Percentiles rank a stretch among this genome's conserved stretches.
Conservation (phyloP, 2,888 invertebrate genomes). For the Tyria jacobaeae region DNA sequence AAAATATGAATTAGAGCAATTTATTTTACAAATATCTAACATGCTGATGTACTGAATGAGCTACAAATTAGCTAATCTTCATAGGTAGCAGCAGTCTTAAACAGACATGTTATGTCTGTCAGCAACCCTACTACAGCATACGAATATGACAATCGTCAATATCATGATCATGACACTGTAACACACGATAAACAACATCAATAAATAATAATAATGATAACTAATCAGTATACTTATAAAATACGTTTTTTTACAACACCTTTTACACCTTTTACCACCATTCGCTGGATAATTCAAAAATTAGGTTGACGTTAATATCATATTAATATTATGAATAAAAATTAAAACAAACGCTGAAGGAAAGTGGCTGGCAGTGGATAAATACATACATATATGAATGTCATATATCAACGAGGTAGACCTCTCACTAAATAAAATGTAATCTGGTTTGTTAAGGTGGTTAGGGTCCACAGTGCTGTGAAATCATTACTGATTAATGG, state of each 20-base stretch:
- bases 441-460: too few relatives aligned
- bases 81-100: too few relatives aligned
- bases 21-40: too few relatives aligned
- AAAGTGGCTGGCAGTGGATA: too few relatives aligned
- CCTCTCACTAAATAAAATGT: too few relatives aligned
- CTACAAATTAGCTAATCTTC: too few relatives aligned
- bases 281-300: constrained; percentile 1
- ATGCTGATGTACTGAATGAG: too few relatives aligned
- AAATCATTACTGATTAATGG: too few relatives aligned
- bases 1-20: constrained; percentile 3
- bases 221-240: constrained; percentile 31
- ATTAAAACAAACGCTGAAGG: too few relatives aligned
- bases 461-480: too few relatives aligned
- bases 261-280: constrained; percentile 5
- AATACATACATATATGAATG: too few relatives aligned
- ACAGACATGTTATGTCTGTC: not conserved
- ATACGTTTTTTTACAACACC: constrained; percentile 22
- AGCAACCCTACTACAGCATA: not conserved
- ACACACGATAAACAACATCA: constrained; percentile 28
- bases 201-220: constrained; percentile 34
- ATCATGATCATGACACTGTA: constrained; percentile 38
- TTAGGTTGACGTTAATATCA: not conserved
- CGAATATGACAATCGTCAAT: constrained; percentile 36
- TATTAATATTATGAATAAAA: not conserved
- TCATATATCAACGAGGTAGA: too few relatives aligned